Percentiles rank a stretch among this genome's conserved stretches.
phyloP scores from a whole-genome alignment of 2,113 vertebrate species.

The Sminthopsis crassicaudata region DNA sequence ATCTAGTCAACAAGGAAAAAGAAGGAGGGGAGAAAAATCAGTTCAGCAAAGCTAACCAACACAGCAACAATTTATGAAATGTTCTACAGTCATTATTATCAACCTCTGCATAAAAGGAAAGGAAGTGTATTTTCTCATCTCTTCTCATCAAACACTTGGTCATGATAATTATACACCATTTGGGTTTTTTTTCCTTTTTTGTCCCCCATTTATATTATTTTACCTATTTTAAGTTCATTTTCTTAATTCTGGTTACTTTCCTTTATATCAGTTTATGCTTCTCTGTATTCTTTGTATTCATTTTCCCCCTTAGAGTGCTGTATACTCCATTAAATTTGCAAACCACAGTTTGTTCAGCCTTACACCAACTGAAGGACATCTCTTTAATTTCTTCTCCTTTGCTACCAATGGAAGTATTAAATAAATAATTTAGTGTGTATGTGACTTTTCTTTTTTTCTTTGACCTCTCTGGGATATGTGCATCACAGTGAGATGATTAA shows the following conservation, averaged over 20 bases:
- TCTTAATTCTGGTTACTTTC: background rate
- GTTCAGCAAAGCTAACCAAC: background rate
- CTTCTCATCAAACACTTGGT: background rate
- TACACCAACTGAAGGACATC: no score
- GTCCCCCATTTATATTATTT: background rate
- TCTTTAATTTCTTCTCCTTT: no score
- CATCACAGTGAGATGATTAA: no score
- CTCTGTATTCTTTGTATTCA: no score
- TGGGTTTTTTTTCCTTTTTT: background rate
- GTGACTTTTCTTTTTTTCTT: no score
- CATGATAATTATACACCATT: background rate
- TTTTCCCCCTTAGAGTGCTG: no score
- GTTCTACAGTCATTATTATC: background rate
- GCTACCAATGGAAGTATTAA: no score
- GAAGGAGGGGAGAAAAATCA: background rate
- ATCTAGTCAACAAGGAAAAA: background rate
- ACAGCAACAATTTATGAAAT: background rate
- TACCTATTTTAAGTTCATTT: background rate
- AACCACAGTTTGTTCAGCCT: no score
- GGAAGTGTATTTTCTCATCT: background rate
- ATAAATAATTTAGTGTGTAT: no score
- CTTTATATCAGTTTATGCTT: background rate
- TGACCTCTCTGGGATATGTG: no score
- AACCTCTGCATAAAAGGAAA: background rate
- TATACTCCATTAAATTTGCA: no score